Base-by-base conservation (phyloP, 2,113 vertebrate species). In the Melanerpes formicivorus region DNA sequence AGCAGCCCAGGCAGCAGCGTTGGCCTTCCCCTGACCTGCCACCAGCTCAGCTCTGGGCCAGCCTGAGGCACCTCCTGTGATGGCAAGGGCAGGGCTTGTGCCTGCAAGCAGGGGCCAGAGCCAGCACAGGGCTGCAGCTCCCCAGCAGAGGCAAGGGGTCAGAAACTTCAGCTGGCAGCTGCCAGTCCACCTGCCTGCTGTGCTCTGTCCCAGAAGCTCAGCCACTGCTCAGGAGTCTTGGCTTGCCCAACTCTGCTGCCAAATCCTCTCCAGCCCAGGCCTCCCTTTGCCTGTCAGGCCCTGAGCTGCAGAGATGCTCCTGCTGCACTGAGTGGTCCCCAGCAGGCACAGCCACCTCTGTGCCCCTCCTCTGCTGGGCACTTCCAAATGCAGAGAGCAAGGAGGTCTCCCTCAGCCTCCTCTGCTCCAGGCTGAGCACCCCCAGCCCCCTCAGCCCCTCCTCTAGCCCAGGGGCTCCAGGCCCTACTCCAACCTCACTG, bases 41-140 rank as follows among this genome's bases (percentile, higher is more conserved):
- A 46, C 62, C 60, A 6, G 10, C 44, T 10, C 0, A 0, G 34
- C 63, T 46, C 56, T 7, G 60, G 80, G 23, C 60, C 52, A 52
- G 25, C 65, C 4, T 21, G 22, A 44, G 54, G 9, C 5, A 3
- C 2, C 18, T 65, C 70, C 73, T 46, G 1, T 7, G 26, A 27
- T 8, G 66, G 21, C 56, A 63, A 14, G 1, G 50, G 18, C 37
- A 80, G 14, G 22, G 42, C 8, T 1, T 46, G 81, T 3, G 3
- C 5, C 50, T 16, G 5, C 30, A 14, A 29, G 44, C 64, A 69
- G 62, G 50, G 60, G 18, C 21, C 52, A 58, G 40, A 58, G 32
- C 40, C 23, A 29, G 42, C 16, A 29, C 34, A 59, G 64, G 48
- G 18, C 40, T 37, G 37, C n/a, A 59, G 62, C 11, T 71, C 44